Percentiles rank a stretch among this genome's conserved stretches.
phyloP scores from a whole-genome alignment of 2,113 vertebrate species.

The Fregata magnificens region DNA sequence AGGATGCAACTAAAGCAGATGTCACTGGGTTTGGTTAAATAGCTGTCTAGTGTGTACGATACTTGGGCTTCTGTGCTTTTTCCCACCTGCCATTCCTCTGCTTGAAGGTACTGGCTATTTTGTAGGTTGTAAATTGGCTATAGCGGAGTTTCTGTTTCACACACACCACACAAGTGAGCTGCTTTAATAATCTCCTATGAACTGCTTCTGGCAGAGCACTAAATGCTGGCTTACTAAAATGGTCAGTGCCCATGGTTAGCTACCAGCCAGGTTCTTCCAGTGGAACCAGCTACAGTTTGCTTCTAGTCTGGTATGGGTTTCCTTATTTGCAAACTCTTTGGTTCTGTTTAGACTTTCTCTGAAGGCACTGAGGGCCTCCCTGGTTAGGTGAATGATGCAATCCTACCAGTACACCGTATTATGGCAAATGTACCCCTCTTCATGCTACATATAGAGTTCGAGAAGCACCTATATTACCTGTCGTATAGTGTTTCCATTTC shows the following conservation, averaged over 20 bases:
- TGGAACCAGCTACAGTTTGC: neutral
- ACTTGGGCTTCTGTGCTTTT: neutral
- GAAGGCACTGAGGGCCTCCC: neutral
- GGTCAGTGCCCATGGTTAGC: neutral
- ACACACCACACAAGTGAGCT: neutral
- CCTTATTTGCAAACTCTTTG: neutral
- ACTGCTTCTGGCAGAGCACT: neutral
- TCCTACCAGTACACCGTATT: neutral
- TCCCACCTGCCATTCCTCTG: neutral
- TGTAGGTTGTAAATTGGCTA: neutral
- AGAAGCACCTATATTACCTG: neutral
- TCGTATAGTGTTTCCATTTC: neutral
- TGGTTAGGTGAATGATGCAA: neutral
- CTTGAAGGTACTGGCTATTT: neutral
- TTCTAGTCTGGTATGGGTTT: neutral
- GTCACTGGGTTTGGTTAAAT: neutral
- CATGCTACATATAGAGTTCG: neutral
- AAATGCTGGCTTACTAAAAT: neutral
- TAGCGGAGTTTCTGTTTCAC: neutral
- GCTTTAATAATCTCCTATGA: neutral
- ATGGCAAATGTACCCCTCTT: neutral
- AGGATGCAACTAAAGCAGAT: neutral
- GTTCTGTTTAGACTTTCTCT: neutral
- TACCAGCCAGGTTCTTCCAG: neutral
- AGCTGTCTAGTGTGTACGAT: fast-evolving